Base-by-base conservation (phyloP, 2,888 invertebrate species). In the Cheilosia impressa region DNA sequence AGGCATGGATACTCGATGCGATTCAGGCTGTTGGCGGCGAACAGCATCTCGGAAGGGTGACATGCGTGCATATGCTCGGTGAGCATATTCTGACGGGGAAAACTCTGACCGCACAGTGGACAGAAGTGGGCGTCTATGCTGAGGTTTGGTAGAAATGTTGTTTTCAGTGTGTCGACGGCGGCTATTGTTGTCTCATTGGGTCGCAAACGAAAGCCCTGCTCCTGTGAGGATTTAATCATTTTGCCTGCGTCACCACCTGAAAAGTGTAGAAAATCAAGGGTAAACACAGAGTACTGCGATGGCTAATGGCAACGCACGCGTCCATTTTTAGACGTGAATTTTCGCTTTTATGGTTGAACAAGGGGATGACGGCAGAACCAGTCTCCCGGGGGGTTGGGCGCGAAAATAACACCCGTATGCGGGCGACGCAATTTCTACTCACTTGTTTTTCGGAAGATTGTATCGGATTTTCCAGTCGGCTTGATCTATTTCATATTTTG, bases 171-270 rank as follows among this genome's bases (percentile, higher is more conserved):
- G 77, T 91, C 91, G 89, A 91, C 91, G 9, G 87, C 78, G 24
- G 87, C 50, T 43, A 83, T 83, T 41, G 87, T 87, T n/a, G 77
- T 84, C 63, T 81, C 81, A 60, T 81, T 80, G 77, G 87, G 85
- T 24, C 77, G 87, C 68, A 76, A 77, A 55, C 77, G 89, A 89
- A 91, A 90, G 88, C 91, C 91, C 89, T 91, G 89, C 90, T 91
- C 91, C 90, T 91, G 91, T 88, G 90, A 90, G 88, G 91, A 91
- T 89, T 91, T 91, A 88, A 91, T 89, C 91, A 91, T 91, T 88
- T 88, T 79, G 87, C 66, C 82, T 81, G 72, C 82, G 87, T 82
- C 87, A 87, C 82, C 80, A 87, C 63, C 87, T 87, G 73, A 87
- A 87, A 82, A 53, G 53, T 82, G 58, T 55, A 66, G 24, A 81